phyloP scores from a whole-genome alignment of 2,888 invertebrate species.

The Hirtodrosophila trivittata region DNA sequence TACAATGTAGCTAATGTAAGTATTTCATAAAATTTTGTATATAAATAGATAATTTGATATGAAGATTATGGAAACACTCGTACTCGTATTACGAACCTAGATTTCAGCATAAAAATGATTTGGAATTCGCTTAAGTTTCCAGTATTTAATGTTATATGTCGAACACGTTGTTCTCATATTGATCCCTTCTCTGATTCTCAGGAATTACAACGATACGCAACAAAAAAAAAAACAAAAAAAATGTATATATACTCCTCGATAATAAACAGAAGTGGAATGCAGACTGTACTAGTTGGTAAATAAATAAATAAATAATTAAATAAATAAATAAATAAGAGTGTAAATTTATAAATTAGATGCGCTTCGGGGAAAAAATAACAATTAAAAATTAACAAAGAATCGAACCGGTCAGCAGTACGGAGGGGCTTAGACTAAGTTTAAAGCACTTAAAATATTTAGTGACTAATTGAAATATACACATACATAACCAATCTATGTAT shows the following conservation, averaged over 20 bases:
- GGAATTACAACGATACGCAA: constrained; percentile 47
- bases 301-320: constrained; percentile 49
- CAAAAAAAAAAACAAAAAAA: constrained; percentile 39
- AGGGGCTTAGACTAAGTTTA: constrained; percentile 72
- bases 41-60: constrained; percentile 38
- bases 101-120: constrained; percentile 3
- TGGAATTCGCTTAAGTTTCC: constrained; percentile 13
- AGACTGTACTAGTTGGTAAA: constrained; percentile 44
- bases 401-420: constrained; percentile 3
- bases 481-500: constrained; percentile 11
- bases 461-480: constrained; percentile 79
- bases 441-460: constrained; percentile 82
- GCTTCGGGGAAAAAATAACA: constrained; percentile 22
- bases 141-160: constrained; percentile 37
- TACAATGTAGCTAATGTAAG: constrained; percentile 43
- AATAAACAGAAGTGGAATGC: constrained; percentile 30
- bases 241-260: constrained; percentile 42
- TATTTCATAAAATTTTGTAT: constrained; percentile 36
- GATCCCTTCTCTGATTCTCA: constrained; percentile 41
- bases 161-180: too few species aligned
- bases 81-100: constrained; percentile 25
- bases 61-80: constrained; percentile 29
- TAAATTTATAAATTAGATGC: constrained; percentile 34
- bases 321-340: constrained; percentile 21
- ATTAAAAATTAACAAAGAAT: constrained; percentile 32